These are phyloP conservation scores for Acomys russatus DNA, from an alignment of 2,797 vertebrate species.

Conservation along the genomic window DNA sequence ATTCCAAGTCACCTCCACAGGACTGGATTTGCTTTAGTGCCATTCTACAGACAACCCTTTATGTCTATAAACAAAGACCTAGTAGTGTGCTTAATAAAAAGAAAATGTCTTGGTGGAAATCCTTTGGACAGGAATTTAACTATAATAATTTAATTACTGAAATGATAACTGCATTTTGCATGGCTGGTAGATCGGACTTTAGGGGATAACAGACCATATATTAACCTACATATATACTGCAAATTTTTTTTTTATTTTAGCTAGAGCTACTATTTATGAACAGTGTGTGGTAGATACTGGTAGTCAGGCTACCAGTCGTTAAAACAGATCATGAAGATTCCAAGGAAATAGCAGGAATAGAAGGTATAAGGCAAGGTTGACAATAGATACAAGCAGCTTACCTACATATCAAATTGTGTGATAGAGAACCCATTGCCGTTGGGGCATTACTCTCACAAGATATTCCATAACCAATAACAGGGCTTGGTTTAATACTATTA, in stretches of 20 bases:
- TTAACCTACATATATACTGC: not conserved
- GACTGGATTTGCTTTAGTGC: not conserved
- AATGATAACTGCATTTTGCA: not conserved
- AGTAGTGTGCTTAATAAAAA: not conserved
- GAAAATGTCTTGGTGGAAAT: not conserved
- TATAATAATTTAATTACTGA: not conserved
- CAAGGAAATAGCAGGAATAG: not conserved
- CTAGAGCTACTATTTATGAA: not conserved
- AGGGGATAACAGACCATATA: not conserved
- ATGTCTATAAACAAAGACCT: not conserved
- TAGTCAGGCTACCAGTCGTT: not conserved
- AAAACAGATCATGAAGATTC: not conserved
- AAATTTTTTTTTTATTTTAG: not conserved
- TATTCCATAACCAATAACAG: not conserved
- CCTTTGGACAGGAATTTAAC: not conserved
- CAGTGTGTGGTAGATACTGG: not conserved
- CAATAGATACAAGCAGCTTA: not conserved
- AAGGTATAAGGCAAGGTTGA: not conserved
- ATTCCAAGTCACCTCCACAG: not conserved
- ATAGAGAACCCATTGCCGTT: not conserved
- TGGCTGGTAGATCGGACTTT: not conserved
- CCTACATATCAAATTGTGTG: not conserved
- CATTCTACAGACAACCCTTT: not conserved
- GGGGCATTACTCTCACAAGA: not conserved
- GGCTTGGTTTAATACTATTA: not conserved